A percentile compares a stretch with the other conserved stretches of the same genome.
Conservation (phyloP, 2,888 invertebrate genomes). For the Conomelus anceps region DNA sequence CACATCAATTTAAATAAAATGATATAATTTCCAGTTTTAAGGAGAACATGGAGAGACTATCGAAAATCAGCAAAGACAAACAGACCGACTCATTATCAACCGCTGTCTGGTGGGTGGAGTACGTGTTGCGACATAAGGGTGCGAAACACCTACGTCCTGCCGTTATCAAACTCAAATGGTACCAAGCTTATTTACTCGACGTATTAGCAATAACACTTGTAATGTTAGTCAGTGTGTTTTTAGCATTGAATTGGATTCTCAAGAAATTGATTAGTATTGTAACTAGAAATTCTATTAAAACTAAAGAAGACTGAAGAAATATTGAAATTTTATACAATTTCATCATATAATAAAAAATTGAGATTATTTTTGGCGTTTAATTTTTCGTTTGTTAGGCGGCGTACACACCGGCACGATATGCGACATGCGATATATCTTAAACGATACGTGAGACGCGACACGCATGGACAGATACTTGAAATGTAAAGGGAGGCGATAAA, state of each 20-base stretch:
- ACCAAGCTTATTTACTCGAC: slow-evolving; percentile 3
- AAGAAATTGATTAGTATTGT: background rate
- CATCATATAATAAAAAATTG: background rate
- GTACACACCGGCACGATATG: too few relatives aligned
- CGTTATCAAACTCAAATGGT: slow-evolving; percentile 11
- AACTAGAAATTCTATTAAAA: background rate
- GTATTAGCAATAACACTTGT: background rate
- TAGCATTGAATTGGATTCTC: background rate
- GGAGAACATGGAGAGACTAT: background rate
- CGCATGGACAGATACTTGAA: too few relatives aligned
- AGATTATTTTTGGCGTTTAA: background rate
- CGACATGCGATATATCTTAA: too few relatives aligned
- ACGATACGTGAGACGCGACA: too few relatives aligned
- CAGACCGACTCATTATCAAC: background rate
- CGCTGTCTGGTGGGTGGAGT: slow-evolving; percentile 22
- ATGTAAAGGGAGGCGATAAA: too few relatives aligned
- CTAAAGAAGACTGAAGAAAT: background rate
- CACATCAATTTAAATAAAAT: background rate
- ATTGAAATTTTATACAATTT: background rate
- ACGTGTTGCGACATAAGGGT: slow-evolving; percentile 19
- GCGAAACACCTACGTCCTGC: slow-evolving; percentile 13
- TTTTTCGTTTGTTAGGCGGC: too few relatives aligned
- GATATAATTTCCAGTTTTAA: background rate
- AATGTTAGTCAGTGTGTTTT: background rate
- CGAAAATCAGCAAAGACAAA: background rate